Conservation (phyloP, 2,113 vertebrate genomes). For the Solea senegalensis region DNA sequence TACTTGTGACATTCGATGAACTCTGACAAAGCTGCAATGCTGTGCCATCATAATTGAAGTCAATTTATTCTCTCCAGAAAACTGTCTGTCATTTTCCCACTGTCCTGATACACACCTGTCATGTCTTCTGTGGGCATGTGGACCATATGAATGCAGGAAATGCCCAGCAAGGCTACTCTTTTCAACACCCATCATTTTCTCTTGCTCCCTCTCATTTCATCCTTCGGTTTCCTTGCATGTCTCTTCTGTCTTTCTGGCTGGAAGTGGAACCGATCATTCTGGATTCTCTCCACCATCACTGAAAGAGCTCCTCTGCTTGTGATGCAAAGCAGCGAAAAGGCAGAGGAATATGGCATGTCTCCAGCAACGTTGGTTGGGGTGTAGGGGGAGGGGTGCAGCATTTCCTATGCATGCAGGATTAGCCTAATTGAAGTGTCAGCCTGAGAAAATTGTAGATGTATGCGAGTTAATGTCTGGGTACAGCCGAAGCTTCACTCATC, state of each 20-base stretch:
- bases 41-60: neutral
- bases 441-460: constrained; percentile 76
- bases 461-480: constrained; percentile 73
- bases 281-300: constrained; percentile 43
- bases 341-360: constrained; percentile 64
- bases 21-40: neutral
- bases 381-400: constrained; percentile 49
- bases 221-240: constrained; percentile 37
- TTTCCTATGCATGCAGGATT: constrained; percentile 74
- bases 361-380: constrained; percentile 54
- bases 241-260: constrained; percentile 47
- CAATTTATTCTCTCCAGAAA: constrained; percentile 55
- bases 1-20: neutral
- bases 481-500: constrained; percentile 61
- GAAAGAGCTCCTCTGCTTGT: constrained; percentile 53
- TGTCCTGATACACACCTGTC: neutral
- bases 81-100: constrained; percentile 43
- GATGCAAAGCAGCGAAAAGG: constrained; percentile 56
- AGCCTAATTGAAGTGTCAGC: constrained; percentile 81
- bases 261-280: constrained; percentile 56
- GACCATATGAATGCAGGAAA: constrained; percentile 34
- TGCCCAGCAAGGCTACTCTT: constrained; percentile 27
- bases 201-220: neutral
- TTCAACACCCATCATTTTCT: constrained; percentile 12
- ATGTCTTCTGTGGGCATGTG: constrained; percentile 24